phyloP scores from a whole-genome alignment of 2,797 vertebrate genomes.

The Neomorphus geoffroyi region DNA sequence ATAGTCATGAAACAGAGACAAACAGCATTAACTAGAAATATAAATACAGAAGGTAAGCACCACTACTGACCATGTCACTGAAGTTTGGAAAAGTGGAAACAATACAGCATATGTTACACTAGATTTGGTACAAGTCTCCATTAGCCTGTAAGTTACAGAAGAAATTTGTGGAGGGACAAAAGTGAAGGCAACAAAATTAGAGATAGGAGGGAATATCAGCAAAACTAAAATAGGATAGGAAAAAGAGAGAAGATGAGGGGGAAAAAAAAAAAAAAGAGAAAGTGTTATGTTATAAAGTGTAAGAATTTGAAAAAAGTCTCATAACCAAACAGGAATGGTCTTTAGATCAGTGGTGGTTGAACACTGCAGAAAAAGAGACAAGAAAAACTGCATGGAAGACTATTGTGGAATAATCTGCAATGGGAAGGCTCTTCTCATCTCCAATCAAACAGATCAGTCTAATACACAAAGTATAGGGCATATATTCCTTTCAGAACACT shows the following conservation, averaged over 20 bases:
- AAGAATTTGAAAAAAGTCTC: not conserved
- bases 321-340: not conserved
- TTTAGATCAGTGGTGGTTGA: not conserved
- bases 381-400: fast-evolving
- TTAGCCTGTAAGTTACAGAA: not conserved
- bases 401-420: not conserved
- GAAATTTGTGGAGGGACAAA: not conserved
- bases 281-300: not conserved
- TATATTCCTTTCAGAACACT: not conserved
- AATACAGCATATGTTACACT: not conserved
- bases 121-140: not conserved
- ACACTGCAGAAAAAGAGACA: not conserved
- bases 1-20: not conserved
- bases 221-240: not conserved
- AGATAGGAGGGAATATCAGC: not conserved
- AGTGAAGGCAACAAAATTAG: not conserved
- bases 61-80: not conserved
- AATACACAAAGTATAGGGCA: not conserved
- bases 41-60: not conserved
- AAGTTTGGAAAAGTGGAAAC: not conserved
- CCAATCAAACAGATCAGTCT: not conserved
- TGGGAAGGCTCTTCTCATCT: not conserved
- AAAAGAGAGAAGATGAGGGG: not conserved
- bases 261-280: not conserved
- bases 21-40: not conserved